Evolutionary conservation across 2,888 invertebrate genomes (phyloP), one percentile per base, ranked within the genome.

Genomic region (Lysandra bellargus): DNA sequence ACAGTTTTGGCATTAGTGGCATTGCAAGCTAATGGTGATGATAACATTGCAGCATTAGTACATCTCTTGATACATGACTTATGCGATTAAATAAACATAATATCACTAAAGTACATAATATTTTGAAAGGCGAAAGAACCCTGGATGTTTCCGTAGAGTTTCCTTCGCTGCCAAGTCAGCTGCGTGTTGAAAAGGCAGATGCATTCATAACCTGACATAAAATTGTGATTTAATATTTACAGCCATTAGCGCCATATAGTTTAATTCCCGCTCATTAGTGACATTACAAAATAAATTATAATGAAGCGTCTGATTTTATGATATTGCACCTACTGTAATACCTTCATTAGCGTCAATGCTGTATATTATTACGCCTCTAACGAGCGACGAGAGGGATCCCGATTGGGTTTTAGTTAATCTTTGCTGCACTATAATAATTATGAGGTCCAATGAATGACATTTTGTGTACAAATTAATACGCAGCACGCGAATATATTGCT

Each of bases 221-320:
- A 74, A 74, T n/a, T 44, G 23, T 75, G 33, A 75, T 75, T 30
- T 49, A 49, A 49, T 75, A 75, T 75, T 75, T 53, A 53, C 57
- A 33, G 37, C 17, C 30, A 75, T 53, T 53, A 53, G 57, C 12
- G 57, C 17, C 57, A 33, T 33, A 57, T 76, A 76, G 49, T 75
- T 75, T 30, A 76, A 53, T 76, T 57, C 33, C 75, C 49, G 23
- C 75, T 75, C 75, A 76, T 76, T 76, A 76, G 76, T 17, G 76
- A 76, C 76, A 76, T 76, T 57, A 76, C 76, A 76, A 53, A 76
- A 76, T 76, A 76, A 76, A 57, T 76, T 57, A 76, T 76, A 76
- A 76, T 57, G 57, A 76, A 57, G 76, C 76, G 53, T 30, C 53
- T 76, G 76, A 76, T 76, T 76, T 76, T 57, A 76, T 76, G 53